Evolutionary conservation across 1,140 invertebrate genomes (phyloP).

Genomic region (Apis cerana): DNA sequence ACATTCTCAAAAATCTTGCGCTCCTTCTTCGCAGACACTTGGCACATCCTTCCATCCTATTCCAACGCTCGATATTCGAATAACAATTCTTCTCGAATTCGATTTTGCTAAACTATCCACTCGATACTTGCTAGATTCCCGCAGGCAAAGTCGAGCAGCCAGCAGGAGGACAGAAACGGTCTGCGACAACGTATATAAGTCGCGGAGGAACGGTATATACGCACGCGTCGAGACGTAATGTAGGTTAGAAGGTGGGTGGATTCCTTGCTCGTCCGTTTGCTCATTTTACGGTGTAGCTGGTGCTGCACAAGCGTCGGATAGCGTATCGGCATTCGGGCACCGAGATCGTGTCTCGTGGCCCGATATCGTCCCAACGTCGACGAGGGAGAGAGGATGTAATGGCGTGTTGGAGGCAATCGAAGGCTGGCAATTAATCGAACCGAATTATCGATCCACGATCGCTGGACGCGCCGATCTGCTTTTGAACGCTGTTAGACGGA

Average conservation of each 20-base stretch:
- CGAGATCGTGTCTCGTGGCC: neutral
- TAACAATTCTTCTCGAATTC: too few relatives aligned
- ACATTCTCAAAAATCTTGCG: too few relatives aligned
- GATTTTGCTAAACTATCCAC: too few relatives aligned
- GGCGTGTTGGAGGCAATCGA: constrained; percentile 17
- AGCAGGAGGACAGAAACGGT: constrained; percentile 4
- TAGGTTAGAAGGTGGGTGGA: constrained; percentile 72
- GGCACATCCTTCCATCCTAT: too few relatives aligned
- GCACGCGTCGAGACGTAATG: constrained; percentile 51
- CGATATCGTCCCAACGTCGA: constrained; percentile 19
- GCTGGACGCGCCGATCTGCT: constrained; percentile 32
- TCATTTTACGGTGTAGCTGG: constrained; percentile 22
- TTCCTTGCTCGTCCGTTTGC: constrained; percentile 32
- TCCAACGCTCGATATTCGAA: too few relatives aligned
- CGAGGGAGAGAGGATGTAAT: constrained; percentile 19
- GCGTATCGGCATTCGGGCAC: neutral
- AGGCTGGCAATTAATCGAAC: constrained; percentile 54
- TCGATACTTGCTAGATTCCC: too few relatives aligned
- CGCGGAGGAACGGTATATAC: constrained; percentile 46
- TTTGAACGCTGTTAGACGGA: constrained; percentile 47
- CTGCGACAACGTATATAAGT: constrained; percentile 29
- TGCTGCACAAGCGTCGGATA: constrained; percentile 11
- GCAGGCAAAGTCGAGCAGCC: neutral
- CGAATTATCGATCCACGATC: constrained; percentile 57
- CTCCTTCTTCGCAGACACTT: too few relatives aligned